These are phyloP conservation scores for Ariolimax columbianus DNA, from an alignment of 2,888 invertebrate species.

Conservation along the genomic window DNA sequence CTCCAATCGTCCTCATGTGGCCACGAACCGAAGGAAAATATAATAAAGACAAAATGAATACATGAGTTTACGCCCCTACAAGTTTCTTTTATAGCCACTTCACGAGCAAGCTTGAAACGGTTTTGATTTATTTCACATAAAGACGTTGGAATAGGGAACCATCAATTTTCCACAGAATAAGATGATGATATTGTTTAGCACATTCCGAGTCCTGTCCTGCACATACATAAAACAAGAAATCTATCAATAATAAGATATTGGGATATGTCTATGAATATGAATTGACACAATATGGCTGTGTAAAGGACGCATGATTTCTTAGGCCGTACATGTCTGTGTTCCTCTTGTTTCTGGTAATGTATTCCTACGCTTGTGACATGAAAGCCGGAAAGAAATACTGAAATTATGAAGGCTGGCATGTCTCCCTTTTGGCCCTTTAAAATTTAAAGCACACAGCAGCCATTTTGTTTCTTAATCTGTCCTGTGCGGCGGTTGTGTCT, in stretches of 20 bases:
- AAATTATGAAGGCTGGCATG: slow-evolving; percentile 2
- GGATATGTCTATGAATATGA: slow-evolving; percentile 31
- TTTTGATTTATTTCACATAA: slow-evolving; percentile 48
- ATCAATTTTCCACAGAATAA: slow-evolving; percentile 35
- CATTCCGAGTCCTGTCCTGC: slow-evolving; percentile 12
- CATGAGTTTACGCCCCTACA: slow-evolving; percentile 46
- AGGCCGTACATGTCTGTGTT: slow-evolving; percentile 24
- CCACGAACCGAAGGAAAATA: slow-evolving; percentile 48
- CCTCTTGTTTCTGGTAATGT: slow-evolving; percentile 22
- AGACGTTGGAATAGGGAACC: slow-evolving; percentile 32
- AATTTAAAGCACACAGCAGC: slow-evolving; percentile 15
- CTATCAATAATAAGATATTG: slow-evolving; percentile 40
- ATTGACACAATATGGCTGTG: slow-evolving; percentile 41
- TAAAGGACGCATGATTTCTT: slow-evolving; percentile 33
- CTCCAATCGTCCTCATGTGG: slow-evolving; percentile 41
- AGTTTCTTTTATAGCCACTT: slow-evolving; percentile 43
- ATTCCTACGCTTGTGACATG: slow-evolving; percentile 24
- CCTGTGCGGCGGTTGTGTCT: background rate
- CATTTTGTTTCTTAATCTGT: slow-evolving; percentile 30
- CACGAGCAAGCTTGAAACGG: slow-evolving; percentile 31
- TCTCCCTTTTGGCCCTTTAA: slow-evolving; percentile 36
- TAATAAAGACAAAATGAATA: slow-evolving; percentile 51
- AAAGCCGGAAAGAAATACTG: slow-evolving; percentile 30
- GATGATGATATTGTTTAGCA: slow-evolving; percentile 44
- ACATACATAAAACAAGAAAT: slow-evolving; percentile 46